A percentile compares a stretch with the other conserved stretches of the same genome.
phyloP scores from a whole-genome alignment of 2,113 vertebrate species.

The Cheilinus undulatus region DNA sequence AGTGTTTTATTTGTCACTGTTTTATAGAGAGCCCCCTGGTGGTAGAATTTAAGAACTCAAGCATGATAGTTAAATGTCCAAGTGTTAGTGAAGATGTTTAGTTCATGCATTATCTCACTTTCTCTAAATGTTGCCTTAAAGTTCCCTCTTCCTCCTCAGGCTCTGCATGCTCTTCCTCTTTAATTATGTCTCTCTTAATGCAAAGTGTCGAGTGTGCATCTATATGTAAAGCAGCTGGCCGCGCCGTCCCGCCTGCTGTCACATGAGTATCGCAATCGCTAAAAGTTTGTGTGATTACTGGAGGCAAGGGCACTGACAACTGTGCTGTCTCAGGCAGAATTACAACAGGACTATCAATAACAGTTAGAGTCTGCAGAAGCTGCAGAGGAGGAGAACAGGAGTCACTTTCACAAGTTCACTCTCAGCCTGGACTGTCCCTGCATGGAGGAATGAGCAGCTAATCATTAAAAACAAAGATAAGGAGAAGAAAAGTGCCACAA shows the following conservation, averaged over 20 bases:
- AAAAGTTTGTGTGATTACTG: conserved; percentile 66
- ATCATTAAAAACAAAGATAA: too few species aligned
- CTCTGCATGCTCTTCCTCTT: background rate
- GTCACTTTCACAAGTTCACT: conserved; percentile 63
- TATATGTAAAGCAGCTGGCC: conserved; percentile 58
- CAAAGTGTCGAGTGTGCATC: conserved; percentile 26
- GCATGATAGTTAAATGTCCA: too few species aligned
- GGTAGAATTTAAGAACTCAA: too few species aligned
- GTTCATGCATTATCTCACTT: too few species aligned
- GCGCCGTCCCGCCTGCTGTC: conserved; percentile 23
- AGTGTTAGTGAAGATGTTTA: too few species aligned
- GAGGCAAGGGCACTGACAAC: conserved; percentile 68
- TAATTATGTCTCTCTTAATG: conserved; percentile 36
- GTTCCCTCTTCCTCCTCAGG: background rate
- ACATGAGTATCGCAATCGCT: conserved; percentile 56
- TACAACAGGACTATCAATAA: conserved; percentile 72
- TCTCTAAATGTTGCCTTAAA: background rate
- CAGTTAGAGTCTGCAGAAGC: conserved; percentile 42
- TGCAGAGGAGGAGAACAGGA: conserved; percentile 46
- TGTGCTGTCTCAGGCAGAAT: conserved; percentile 68
- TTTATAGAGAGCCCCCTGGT: too few species aligned
- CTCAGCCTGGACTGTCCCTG: too few species aligned
- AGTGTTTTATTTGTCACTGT: too few species aligned
- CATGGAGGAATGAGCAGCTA: too few species aligned
- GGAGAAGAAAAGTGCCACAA: too few species aligned